phyloP scores from a whole-genome alignment of 2,113 vertebrate genomes.

The Aviceda subcristata region DNA sequence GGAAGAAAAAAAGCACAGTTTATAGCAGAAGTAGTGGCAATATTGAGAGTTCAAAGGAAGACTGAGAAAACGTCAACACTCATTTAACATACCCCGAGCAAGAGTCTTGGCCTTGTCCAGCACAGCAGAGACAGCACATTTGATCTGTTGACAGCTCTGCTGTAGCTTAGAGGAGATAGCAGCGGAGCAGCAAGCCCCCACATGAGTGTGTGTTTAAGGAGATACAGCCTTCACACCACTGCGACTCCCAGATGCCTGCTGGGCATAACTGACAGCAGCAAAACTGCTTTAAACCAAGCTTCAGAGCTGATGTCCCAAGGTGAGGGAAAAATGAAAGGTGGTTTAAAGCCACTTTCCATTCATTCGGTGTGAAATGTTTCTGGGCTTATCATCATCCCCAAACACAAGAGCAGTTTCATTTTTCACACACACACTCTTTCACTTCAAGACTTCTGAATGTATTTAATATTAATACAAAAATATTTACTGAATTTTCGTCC shows the following conservation, averaged over 20 bases:
- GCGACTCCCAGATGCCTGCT: not conserved
- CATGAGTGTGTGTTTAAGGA: fast-evolving
- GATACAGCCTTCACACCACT: not conserved
- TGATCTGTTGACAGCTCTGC: not conserved
- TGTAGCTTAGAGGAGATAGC: not conserved
- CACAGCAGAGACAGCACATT: not conserved
- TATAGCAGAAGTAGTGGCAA: not conserved
- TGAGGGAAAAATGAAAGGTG: not conserved
- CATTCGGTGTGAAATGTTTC: not conserved
- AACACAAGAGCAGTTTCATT: not conserved
- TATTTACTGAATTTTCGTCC: not conserved
- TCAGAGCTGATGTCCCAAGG: not conserved
- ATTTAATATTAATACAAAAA: not conserved
- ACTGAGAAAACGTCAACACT: not conserved
- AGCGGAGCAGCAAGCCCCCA: not conserved
- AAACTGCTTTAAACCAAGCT: not conserved
- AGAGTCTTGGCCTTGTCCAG: not conserved
- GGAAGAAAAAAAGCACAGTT: not conserved
- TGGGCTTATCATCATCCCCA: not conserved
- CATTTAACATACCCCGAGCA: not conserved
- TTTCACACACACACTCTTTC: not conserved
- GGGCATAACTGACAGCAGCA: not conserved
- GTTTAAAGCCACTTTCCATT: not conserved
- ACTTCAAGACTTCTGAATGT: not conserved
- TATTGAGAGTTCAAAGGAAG: not conserved